Evolutionary conservation across 2,888 invertebrate species (phyloP).

Genomic region (Parochlus steinenii): DNA sequence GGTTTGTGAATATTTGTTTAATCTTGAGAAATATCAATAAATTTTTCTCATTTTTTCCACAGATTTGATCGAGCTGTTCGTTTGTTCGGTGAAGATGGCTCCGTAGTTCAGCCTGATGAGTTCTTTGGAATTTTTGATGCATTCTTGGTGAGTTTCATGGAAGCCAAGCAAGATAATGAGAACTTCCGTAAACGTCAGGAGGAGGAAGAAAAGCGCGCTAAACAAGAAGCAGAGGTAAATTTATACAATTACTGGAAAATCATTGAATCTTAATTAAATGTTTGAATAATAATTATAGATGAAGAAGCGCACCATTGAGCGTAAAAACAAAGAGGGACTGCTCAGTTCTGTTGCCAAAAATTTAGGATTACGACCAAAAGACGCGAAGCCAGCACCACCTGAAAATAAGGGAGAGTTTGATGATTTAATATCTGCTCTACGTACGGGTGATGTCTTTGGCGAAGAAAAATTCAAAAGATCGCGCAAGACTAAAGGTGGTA

Average conservation of each 20-base stretch:
- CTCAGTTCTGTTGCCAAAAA: constrained; percentile 59
- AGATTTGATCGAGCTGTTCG: constrained; percentile 75
- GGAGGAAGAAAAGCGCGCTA: constrained; percentile 76
- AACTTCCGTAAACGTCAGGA: constrained; percentile 65
- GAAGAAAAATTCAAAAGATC: constrained; percentile 83
- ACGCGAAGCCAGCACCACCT: constrained; percentile 31
- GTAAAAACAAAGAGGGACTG: constrained; percentile 64
- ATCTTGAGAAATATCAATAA: constrained; percentile 19
- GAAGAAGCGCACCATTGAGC: constrained; percentile 73
- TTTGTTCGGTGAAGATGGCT: constrained; percentile 79
- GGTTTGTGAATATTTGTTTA: constrained; percentile 27
- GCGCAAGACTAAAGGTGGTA: constrained; percentile 34
- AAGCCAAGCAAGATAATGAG: constrained; percentile 79
- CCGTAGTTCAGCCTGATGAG: constrained; percentile 73
- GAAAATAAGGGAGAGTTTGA: constrained; percentile 82
- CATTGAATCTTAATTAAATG: constrained; percentile 8
- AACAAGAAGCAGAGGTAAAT: constrained; percentile 67
- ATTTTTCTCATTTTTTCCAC: constrained; percentile 15
- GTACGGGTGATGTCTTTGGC: constrained; percentile 90
- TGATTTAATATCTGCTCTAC: constrained; percentile 82
- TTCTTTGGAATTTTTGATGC: constrained; percentile 86
- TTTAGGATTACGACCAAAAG: constrained; percentile 38
- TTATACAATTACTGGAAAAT: neutral
- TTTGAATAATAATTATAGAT: constrained; percentile 31
- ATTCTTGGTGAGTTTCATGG: constrained; percentile 65